Evolutionary conservation across 2,888 invertebrate species (phyloP), one percentile per base, ranked within the genome.

Genomic region (Euspilapteryx auroguttella): DNA sequence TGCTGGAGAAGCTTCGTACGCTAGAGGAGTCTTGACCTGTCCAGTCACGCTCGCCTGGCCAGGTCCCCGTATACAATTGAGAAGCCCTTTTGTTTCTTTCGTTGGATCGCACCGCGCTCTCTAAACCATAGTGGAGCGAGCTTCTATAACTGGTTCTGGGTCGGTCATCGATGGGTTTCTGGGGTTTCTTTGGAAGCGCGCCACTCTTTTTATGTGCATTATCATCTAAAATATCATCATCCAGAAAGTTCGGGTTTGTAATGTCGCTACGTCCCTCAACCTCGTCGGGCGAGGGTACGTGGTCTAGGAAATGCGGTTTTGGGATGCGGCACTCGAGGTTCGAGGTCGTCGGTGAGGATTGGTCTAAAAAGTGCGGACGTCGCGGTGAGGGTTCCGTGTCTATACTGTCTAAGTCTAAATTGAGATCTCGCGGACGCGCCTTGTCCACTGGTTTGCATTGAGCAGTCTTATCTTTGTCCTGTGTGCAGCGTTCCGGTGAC

Each of bases 281-380:
- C 45, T 77, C 77, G 37, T 76, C 76, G 15, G 77, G 76, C 13
- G 77, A 77, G 3, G 76, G 77, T 12, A 76, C 69, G 37, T 76
- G 76, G 37, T 77, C 77, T 14, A 77, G 51, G 37, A 77, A 77
- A 41, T 77, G 77, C n/a, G 77, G 77, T 44, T 77, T 76, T 11
- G 69, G 76, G 32, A 77, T 77, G 37, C 71, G 58, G 36, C 76
- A 76, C 48, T 76, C 77, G 35, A 71, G 59, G 42, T 63, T 71
- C 7, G 64, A 63, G 46, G 76, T 78, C 30, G 80, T 76, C 31
- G 80, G 79, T 27, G 75, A 68, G 28, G 77, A 78, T 41, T 82
- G 82, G 42, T 82, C 82, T 27, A 82, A 63, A 42, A 82, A 82
- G 53, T 82, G 82, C 13, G 80, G 78, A 40, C 79, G 78, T 39